Evolutionary conservation across 30 jellyfish, hydroid and myxozoan species (phyloP), one percentile per base, ranked within the genome.

Genomic region (Sanderia malayensis): DNA sequence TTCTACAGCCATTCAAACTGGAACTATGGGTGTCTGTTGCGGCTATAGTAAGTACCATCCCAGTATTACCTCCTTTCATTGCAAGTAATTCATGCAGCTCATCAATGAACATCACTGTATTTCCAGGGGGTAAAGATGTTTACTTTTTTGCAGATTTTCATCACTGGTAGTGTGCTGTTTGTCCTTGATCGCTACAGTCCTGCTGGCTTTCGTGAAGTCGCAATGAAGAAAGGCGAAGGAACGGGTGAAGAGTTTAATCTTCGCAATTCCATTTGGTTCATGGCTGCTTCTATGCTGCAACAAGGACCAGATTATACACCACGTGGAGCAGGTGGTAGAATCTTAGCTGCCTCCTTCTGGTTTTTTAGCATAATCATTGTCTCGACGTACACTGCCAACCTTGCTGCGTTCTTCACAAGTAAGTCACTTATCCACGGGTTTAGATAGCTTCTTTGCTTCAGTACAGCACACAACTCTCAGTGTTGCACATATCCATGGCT

Each of bases 271-370:
- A 28, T 86, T 22, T 86, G 96, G 96, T 86, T 86, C 64, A 74
- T 87, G 80, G 80, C 96, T 31, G 88, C 96, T 53, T 86, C 96
- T 28, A 64, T 86, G 83, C 62, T 86, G 31, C 96, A 86, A 60
- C 96, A 86, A 66, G 96, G 96, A 17, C 90, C 96, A 0, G 96
- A 86, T 61, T 71, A 77, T 65, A 86, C 96, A 6, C 96, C 96
- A 27, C 86, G 85, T 24, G 85, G 89, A 49, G 79, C 91, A 20
- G 86, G 94, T 7, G 96, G 92, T 1, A 57, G 96, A 24, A 70
- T 86, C 33, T 33, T 86, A 41, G 76, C 96, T 10, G 92, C 96
- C 82, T 76, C 96, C 15, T 86, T 86, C 34, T 86, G 96, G 96
- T 86, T 86, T 52, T 86, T 86, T 81, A 64, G 82, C 59, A 70